Conservation (phyloP, 2,888 invertebrate species). For the Eupithecia subfuscata region DNA sequence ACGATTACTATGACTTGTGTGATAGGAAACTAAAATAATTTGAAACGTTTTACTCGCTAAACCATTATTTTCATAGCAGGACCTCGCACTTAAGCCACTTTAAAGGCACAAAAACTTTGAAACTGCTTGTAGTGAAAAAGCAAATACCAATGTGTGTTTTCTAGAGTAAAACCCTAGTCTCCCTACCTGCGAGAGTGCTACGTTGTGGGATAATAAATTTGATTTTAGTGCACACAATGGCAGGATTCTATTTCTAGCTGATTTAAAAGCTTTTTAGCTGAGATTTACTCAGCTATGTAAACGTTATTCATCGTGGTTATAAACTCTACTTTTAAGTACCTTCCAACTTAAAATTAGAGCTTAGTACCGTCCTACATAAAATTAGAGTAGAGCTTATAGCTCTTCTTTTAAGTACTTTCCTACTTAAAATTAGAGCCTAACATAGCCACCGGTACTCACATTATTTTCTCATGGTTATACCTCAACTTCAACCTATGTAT, state of each 20-base stretch:
- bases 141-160: background rate
- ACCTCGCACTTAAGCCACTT: background rate
- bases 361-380: background rate
- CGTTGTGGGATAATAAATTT: background rate
- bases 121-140: background rate
- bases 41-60: background rate
- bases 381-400: too few species aligned
- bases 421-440: background rate
- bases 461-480: background rate
- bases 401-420: background rate
- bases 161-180: background rate
- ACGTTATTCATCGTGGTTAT: background rate
- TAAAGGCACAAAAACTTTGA: background rate
- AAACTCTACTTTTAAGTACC: background rate
- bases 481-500: too few species aligned
- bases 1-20: too few species aligned
- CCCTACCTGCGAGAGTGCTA: background rate
- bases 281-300: background rate
- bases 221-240: slow-evolving; percentile 7
- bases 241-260: background rate
- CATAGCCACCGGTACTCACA: background rate
- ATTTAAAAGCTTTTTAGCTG: slow-evolving; percentile 11
- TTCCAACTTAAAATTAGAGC: background rate
- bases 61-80: background rate
- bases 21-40: background rate